Percentiles rank a stretch among this genome's conserved stretches.
phyloP scores from a whole-genome alignment of 2,888 invertebrate genomes.

The Eupelmus urozonus region DNA sequence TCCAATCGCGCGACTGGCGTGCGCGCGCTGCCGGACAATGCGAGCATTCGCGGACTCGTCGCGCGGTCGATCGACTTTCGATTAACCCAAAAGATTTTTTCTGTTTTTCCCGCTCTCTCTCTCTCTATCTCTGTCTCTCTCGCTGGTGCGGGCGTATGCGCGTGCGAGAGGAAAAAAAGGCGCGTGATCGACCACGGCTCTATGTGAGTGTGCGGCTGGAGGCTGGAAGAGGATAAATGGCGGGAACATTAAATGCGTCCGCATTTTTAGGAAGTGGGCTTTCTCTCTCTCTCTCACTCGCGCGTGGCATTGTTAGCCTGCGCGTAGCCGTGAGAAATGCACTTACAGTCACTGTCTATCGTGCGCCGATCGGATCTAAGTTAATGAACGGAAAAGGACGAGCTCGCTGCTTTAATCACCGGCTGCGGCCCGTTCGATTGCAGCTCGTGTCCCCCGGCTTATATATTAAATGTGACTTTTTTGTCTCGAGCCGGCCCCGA shows the following conservation, averaged over 20 bases:
- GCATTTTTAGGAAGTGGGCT: conserved; percentile 40
- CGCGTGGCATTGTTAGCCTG: conserved; percentile 28
- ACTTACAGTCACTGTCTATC: conserved; percentile 54
- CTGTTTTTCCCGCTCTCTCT: conserved; percentile 54
- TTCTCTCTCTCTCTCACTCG: not conserved
- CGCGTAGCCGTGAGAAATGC: conserved; percentile 51
- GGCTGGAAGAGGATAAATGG: conserved; percentile 38
- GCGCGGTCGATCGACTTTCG: conserved; percentile 71
- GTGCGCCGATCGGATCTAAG: conserved; percentile 42
- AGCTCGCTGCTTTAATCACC: conserved; percentile 40
- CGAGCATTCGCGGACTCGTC: conserved; percentile 66
- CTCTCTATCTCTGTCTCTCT: conserved; percentile 25
- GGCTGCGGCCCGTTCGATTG: not conserved
- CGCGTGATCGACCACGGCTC: conserved; percentile 16
- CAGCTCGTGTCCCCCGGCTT: not conserved
- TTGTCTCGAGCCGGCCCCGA: not conserved
- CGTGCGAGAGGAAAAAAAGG: conserved; percentile 28
- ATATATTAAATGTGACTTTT: conserved; percentile 42
- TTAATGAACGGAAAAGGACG: conserved; percentile 40
- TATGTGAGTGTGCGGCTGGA: no score
- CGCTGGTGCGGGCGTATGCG: not conserved
- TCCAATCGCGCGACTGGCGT: conserved; percentile 69
- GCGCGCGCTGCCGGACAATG: conserved; percentile 67
- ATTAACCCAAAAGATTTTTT: conserved; percentile 70
- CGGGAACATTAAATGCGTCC: conserved; percentile 57